Evolutionary conservation across 1,140 invertebrate genomes (phyloP), one percentile per base, ranked within the genome.

Genomic region (Bombus pascuorum): DNA sequence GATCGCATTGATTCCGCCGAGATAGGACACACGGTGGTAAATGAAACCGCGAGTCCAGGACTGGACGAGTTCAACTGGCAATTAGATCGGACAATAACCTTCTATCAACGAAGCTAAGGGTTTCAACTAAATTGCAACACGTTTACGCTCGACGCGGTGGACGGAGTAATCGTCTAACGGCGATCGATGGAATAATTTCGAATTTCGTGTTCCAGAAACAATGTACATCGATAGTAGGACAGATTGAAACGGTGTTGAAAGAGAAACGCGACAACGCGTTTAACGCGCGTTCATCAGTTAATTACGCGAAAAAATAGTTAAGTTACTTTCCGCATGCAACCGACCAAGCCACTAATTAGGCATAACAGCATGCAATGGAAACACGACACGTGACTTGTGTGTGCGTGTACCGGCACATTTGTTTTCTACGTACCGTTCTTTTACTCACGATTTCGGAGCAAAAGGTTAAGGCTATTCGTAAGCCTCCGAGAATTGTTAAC

Each of bases 301-400:
- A 86, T 89, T 76, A 79, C 82, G 70, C 53, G 70, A 88, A 66
- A 68, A 87, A 87, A 83, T 83, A 84, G 85, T 90, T 72, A 86
- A 89, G 81, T 74, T 79, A 87, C 74, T 68, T 83, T 82, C 79
- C 83, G 81, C 76, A 57, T 84, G 77, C 81, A 81, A 90, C 65
- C 74, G 59, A 37, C 59, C 59, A 66, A 77, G 70, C 80, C 81
- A 79, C 83, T 90, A 81, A 89, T 88, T 90, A 82, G 74, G 73
- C 72, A 76, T 86, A 86, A 75, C 79, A 80, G 37, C 78, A 73
- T 74, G 72, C 79, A 81, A 89, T 44, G 83, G 70, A 85, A 82
- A 83, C 68, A 65, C 47, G 74, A 47, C 71, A 22, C 18, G 66
- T 68, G 32, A 65, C 80, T 79, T 76, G 76, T 62, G 44, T 47